Conservation (phyloP, 2,113 vertebrate genomes). For the Oophaga pumilio region DNA sequence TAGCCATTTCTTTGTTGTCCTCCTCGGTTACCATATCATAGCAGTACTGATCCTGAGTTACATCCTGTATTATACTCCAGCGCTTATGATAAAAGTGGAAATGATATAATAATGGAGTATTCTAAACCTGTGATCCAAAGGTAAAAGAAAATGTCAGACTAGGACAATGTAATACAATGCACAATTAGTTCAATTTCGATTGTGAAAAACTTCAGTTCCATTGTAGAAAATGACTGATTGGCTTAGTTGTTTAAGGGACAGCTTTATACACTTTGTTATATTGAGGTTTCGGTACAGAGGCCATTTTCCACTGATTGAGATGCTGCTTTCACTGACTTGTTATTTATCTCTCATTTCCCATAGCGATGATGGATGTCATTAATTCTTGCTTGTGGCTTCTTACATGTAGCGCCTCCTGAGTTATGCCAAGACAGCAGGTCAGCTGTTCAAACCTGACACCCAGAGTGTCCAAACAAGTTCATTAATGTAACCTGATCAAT, state of each 20-base stretch:
- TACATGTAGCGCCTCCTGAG: background rate
- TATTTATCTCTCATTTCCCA: background rate
- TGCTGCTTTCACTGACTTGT: background rate
- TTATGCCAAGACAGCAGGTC: background rate
- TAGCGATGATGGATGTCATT: background rate
- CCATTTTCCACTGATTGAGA: background rate
- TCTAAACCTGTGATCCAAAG: no score
- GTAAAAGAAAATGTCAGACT: no score
- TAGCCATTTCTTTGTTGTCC: no score
- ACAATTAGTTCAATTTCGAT: no score
- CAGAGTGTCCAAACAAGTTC: background rate
- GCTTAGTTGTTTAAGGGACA: background rate
- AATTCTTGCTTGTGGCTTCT: background rate
- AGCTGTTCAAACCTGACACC: slow-evolving; percentile 2
- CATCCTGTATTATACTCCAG: no score
- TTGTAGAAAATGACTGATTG: no score
- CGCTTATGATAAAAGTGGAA: no score
- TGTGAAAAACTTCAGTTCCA: no score
- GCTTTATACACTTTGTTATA: background rate
- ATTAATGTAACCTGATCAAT: background rate
- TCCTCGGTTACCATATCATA: no score
- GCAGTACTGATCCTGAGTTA: no score
- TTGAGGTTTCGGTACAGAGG: background rate
- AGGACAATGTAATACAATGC: no score
- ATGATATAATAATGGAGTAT: no score